These are phyloP conservation scores for Cerastoderma edule DNA, from an alignment of 2,888 invertebrate species.

Conservation along the genomic window DNA sequence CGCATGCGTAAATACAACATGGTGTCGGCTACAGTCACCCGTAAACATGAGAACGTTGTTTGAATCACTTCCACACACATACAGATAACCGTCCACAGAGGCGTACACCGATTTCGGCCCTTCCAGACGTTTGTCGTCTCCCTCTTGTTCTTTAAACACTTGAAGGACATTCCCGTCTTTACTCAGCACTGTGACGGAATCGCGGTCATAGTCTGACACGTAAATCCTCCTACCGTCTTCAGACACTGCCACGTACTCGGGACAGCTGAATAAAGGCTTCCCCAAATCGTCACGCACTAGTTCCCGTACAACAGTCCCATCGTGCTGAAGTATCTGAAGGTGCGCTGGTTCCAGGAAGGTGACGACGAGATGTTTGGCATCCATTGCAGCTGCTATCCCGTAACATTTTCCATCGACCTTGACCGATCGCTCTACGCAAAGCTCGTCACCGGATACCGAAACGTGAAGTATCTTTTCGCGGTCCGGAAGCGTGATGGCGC, in stretches of 20 bases:
- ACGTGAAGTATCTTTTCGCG: neutral
- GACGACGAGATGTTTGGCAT: neutral
- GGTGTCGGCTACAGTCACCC: slow-evolving; percentile 1
- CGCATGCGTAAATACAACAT: neutral
- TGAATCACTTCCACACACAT: slow-evolving; percentile 10
- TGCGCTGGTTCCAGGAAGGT: slow-evolving; percentile 5
- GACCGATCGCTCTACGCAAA: slow-evolving; percentile 1
- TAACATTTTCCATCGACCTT: neutral
- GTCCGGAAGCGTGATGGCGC: slow-evolving; percentile 6
- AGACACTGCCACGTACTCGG: slow-evolving; percentile 13
- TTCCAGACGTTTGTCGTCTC: neutral
- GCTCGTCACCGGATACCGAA: neutral
- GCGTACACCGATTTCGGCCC: slow-evolving; percentile 7
- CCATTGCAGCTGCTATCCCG: neutral
- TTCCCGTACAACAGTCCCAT: slow-evolving; percentile 6
- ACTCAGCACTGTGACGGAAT: slow-evolving; percentile 1
- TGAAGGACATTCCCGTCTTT: neutral
- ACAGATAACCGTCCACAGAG: slow-evolving; percentile 6
- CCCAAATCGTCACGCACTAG: neutral
- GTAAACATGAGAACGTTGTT: slow-evolving; percentile 12
- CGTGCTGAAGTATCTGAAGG: neutral
- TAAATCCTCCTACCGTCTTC: neutral
- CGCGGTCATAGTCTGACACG: slow-evolving; percentile 10
- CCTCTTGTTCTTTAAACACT: neutral
- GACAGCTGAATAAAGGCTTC: neutral